phyloP scores from a whole-genome alignment of 1,140 invertebrate genomes.

The Leucophenga varia region DNA sequence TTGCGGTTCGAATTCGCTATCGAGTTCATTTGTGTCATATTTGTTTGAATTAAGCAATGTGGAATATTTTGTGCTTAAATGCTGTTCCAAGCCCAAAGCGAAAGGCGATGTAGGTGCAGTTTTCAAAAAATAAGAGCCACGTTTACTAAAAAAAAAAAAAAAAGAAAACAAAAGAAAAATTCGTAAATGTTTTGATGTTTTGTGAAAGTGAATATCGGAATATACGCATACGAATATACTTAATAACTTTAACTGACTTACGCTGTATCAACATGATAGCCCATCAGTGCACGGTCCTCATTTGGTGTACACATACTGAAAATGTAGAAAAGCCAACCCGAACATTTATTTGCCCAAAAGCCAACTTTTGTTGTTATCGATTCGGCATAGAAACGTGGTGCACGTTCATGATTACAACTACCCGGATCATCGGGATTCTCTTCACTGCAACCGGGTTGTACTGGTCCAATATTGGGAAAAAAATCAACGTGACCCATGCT shows the following conservation, averaged over 20 bases:
- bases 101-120: slow-evolving; percentile 63
- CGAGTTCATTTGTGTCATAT: slow-evolving; percentile 12
- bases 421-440: slow-evolving; percentile 63
- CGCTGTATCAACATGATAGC: slow-evolving; percentile 56
- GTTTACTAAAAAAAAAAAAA: slow-evolving; percentile 47
- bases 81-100: slow-evolving; percentile 49
- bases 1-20: slow-evolving; percentile 31
- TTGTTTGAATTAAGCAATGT: slow-evolving; percentile 5
- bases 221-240: too few species aligned
- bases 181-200: too few species aligned
- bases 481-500: slow-evolving; percentile 65
- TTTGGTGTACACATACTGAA: slow-evolving; percentile 60
- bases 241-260: not conserved
- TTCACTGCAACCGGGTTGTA: slow-evolving; percentile 64
- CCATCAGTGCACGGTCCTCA: slow-evolving; percentile 62
- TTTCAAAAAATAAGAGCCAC: slow-evolving; percentile 62
- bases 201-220: too few species aligned
- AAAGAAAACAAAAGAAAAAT: too few species aligned
- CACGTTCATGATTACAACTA: slow-evolving; percentile 66
- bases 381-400: slow-evolving; percentile 69
- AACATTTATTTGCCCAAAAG: slow-evolving; percentile 72
- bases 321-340: slow-evolving; percentile 65
- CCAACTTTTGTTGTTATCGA: slow-evolving; percentile 67
- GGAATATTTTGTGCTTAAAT: slow-evolving; percentile 23
- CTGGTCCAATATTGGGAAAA: slow-evolving; percentile 64